Base-by-base conservation (phyloP, 2,113 vertebrate species). In the Hirundichthys speculiger region DNA sequence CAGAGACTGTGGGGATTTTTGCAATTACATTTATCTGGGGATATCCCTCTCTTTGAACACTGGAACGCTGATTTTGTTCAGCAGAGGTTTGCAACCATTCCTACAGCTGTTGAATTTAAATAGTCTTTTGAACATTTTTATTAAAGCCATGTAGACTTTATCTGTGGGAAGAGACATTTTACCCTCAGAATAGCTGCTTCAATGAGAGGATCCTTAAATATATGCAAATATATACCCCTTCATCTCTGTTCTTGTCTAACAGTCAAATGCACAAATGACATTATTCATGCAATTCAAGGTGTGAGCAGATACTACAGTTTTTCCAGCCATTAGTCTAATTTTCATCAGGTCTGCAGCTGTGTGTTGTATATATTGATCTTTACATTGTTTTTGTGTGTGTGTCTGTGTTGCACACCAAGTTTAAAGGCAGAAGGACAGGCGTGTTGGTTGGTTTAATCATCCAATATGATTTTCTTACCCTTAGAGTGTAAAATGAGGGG, bases 21-120 rank as follows among this genome's bases (percentile, higher is more conserved):
- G 80, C 87, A 89, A 90, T 89, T 90, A 82, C 69, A 56, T 86
- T 90, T 88, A 89, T 90, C 86, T 77, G 73, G 52, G 60, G 65
- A 81, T 77, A 82, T 88, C 67, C 9, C 15, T 77, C 39, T 73
- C 71, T 84, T 86, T 80, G 70, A 80, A 67, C 55, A 24, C 51
- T 57, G 64, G 13, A 86, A 86, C 82, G 73, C 30, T 82, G 65
- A 86, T 88, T 88, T 88, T 75, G 64, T 66, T 67, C 79, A 50
- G 75, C 30, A 51, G 76, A 78, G 82, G 82, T 85, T 86, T 81
- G 30, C 54, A 47, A 58, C 60, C 15, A 4, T 40, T 20, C 69
- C 66, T 51, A 64, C 77, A 69, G 55, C 74, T 34, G 59, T 73
- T 79, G 85, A 87, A 90, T 88, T 82, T 76, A 65, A 88, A 86